These are phyloP conservation scores for Orientallactaga sibirica DNA, from an alignment of 2,797 vertebrate species.

Conservation along the genomic window DNA sequence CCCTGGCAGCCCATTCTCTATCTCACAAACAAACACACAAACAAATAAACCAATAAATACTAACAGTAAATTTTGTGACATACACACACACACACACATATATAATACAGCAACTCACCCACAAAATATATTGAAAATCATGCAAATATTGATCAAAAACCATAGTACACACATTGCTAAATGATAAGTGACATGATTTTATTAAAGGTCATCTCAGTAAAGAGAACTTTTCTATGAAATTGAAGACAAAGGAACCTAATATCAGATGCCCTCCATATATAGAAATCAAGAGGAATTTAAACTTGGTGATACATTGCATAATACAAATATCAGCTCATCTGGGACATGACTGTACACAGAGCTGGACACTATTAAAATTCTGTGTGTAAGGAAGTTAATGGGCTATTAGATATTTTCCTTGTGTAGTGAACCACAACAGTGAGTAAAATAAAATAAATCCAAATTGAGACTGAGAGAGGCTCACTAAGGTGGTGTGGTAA, in stretches of 20 bases:
- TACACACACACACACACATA: neutral
- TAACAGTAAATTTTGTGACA: neutral
- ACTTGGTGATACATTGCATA: neutral
- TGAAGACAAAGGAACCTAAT: neutral
- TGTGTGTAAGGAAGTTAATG: neutral
- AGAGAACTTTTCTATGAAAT: neutral
- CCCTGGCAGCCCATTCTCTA: no score
- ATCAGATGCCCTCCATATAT: neutral
- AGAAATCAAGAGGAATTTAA: neutral
- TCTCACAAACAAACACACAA: no score
- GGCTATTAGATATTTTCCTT: neutral
- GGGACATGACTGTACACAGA: neutral
- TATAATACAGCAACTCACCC: neutral
- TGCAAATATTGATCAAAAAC: neutral
- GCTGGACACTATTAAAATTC: slow-evolving; percentile 7
- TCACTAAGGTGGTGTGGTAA: neutral
- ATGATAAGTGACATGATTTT: neutral
- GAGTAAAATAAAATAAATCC: slow-evolving; percentile 24
- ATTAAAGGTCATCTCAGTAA: neutral
- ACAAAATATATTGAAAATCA: neutral
- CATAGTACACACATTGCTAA: neutral
- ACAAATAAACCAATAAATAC: no score
- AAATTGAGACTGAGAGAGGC: neutral
- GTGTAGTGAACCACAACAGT: neutral
- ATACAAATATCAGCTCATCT: neutral